phyloP scores from a whole-genome alignment of 2,888 invertebrate species.

The Cylloceria caligata region DNA sequence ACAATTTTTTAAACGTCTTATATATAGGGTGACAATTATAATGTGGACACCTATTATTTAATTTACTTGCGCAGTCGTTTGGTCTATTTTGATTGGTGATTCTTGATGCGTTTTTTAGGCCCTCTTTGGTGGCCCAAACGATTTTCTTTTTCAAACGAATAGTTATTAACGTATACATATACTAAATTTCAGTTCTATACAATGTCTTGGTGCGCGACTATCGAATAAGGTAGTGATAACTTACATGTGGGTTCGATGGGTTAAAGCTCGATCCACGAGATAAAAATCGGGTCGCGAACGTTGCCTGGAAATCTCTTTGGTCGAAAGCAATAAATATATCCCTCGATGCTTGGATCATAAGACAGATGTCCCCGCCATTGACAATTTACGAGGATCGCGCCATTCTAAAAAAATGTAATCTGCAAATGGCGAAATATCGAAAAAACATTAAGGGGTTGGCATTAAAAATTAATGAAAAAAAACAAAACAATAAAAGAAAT shows the following conservation, averaged over 20 bases:
- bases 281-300: conserved; percentile 26
- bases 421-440: conserved; percentile 1
- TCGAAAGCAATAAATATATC: conserved; percentile 12
- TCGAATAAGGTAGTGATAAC: conserved; percentile 13
- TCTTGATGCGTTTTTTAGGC: no score
- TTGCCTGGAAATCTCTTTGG: conserved; percentile 15
- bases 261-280: conserved; percentile 36
- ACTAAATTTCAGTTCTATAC: conserved; percentile 33
- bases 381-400: neutral
- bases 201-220: conserved; percentile 30
- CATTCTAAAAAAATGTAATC: conserved; percentile 2
- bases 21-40: conserved; percentile 1
- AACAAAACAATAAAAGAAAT: neutral
- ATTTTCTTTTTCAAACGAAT: no score
- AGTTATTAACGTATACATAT: no score
- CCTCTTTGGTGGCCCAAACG: no score
- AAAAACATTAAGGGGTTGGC: neutral
- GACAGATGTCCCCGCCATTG: conserved; percentile 1
- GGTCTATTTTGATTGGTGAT: no score
- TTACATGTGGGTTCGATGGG: conserved; percentile 13
- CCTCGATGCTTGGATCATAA: neutral
- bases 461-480: conserved; percentile 2
- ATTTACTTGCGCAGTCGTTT: no score
- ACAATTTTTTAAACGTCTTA: neutral
- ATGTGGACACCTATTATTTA: no score